Conservation (phyloP, 2,888 invertebrate genomes). For the Scaptomyza caliginosa region DNA sequence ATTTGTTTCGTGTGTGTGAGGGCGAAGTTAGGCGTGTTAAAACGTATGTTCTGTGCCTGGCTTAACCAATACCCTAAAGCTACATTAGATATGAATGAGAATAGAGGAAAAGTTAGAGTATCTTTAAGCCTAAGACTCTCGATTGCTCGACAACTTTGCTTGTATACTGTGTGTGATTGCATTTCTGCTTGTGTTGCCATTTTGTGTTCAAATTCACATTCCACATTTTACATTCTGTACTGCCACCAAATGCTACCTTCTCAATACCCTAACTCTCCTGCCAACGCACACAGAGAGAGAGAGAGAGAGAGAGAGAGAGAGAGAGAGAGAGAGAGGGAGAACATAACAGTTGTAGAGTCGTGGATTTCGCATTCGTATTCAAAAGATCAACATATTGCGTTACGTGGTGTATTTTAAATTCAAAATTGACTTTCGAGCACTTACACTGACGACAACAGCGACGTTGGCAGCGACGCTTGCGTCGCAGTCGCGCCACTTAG, state of each 20-base stretch:
- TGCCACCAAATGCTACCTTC: conserved; percentile 1
- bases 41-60: neutral
- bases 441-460: conserved; percentile 45
- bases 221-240: conserved; percentile 40
- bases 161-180: conserved; percentile 23
- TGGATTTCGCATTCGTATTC: conserved; percentile 74
- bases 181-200: conserved; percentile 61
- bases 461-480: conserved; percentile 15
- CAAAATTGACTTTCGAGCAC: conserved; percentile 78
- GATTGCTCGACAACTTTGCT: neutral
- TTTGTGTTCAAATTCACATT: conserved; percentile 41
- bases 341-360: conserved; percentile 28
- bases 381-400: conserved; percentile 79
- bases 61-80: neutral
- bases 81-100: neutral
- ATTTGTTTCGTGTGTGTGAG: conserved; percentile 61
- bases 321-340: no score
- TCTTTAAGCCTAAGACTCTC: neutral
- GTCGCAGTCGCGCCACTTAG: conserved; percentile 12
- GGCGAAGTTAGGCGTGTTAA: no score
- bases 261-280: neutral
- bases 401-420: conserved; percentile 78
- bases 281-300: no score
- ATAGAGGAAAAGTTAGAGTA: neutral
- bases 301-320: no score